phyloP scores from a whole-genome alignment of 2,797 vertebrate genomes.

The Hypotaenidia philippensis region DNA sequence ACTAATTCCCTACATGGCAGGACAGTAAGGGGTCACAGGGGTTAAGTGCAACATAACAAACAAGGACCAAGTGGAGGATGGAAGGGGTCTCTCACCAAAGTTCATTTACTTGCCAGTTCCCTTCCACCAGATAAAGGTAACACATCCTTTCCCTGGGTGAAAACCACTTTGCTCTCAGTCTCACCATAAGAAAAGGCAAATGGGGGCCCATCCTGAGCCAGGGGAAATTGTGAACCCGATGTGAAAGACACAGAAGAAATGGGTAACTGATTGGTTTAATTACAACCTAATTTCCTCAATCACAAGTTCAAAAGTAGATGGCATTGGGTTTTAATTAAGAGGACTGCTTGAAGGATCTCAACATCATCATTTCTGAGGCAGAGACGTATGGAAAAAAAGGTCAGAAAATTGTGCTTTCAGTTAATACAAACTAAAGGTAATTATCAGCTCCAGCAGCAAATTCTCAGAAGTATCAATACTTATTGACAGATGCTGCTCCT shows the following conservation, averaged over 20 bases:
- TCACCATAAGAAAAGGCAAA: neutral
- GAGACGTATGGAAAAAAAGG: conserved; percentile 16
- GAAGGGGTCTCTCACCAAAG: neutral
- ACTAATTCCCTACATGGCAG: neutral
- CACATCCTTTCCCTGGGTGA: neutral
- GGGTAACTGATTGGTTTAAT: conserved; percentile 56
- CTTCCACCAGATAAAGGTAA: neutral
- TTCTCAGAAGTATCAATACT: conserved; percentile 22
- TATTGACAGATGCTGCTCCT: conserved; percentile 4
- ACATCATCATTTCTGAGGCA: conserved; percentile 28
- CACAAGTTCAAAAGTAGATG: conserved; percentile 38
- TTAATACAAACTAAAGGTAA: conserved; percentile 29
- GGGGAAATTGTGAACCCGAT: neutral
- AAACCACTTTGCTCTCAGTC: neutral
- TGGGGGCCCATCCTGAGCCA: neutral
- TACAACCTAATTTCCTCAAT: conserved; percentile 53
- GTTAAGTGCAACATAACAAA: neutral
- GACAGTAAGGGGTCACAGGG: neutral
- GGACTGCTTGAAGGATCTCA: conserved; percentile 35
- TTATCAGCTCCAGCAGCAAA: conserved; percentile 19
- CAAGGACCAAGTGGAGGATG: neutral
- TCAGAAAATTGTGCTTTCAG: conserved; percentile 21
- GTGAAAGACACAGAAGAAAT: neutral
- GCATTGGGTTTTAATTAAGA: conserved; percentile 54
- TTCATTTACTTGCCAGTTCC: neutral